Percentiles rank a stretch among this genome's conserved stretches.
These are phyloP conservation scores for Luffia ferchaultella DNA, from an alignment of 2,888 invertebrate species.

Conservation along the genomic window DNA sequence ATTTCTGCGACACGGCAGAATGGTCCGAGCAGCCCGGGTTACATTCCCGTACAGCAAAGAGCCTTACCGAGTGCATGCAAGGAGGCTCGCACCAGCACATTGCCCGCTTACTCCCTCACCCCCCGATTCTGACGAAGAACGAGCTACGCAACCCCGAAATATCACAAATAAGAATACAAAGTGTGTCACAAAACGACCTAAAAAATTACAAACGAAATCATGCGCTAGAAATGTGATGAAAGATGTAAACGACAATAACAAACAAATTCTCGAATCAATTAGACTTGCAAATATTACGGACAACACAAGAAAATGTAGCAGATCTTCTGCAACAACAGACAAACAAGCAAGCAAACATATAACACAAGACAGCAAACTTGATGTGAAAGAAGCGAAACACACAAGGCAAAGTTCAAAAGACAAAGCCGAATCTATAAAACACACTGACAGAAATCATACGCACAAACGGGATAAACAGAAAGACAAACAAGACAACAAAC, in stretches of 20 bases:
- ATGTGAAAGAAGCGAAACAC: not conserved
- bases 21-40: slow-evolving; percentile 72
- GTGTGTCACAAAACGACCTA: slow-evolving; percentile 30
- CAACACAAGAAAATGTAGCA: slow-evolving; percentile 27
- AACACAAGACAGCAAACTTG: not conserved
- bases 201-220: slow-evolving; percentile 41
- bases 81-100: slow-evolving; percentile 40
- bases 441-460: not conserved
- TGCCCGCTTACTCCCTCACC: slow-evolving; percentile 28
- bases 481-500: slow-evolving; percentile 26
- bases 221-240: slow-evolving; percentile 37
- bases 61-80: slow-evolving; percentile 46
- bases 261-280: slow-evolving; percentile 29
- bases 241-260: slow-evolving; percentile 52
- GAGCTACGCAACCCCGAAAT: slow-evolving; percentile 26
- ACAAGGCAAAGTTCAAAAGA: slow-evolving; percentile 11
- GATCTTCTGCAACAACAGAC: not conserved
- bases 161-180: slow-evolving; percentile 29
- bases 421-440: slow-evolving; percentile 19
- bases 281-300: slow-evolving; percentile 21
- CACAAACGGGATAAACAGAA: slow-evolving; percentile 20
- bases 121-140: slow-evolving; percentile 43
- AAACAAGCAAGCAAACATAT: slow-evolving; percentile 1
- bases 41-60: slow-evolving; percentile 55
- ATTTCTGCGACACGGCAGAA: slow-evolving; percentile 75